These are phyloP conservation scores for Trididemnum clinides DNA, from an alignment of 23 tunicate genomes.

Conservation along the genomic window DNA sequence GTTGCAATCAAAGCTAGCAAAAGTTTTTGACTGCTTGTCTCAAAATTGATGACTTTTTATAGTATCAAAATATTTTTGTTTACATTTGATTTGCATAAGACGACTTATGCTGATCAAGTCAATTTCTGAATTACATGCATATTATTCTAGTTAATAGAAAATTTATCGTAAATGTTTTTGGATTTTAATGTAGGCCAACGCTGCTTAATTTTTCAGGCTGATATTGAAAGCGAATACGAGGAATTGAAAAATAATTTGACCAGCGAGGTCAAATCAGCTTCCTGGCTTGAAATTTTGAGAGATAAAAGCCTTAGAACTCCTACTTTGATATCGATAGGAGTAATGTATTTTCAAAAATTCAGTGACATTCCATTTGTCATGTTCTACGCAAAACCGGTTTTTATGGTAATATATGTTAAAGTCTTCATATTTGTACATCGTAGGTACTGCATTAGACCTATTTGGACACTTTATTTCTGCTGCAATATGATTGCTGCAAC, in stretches of 20 bases:
- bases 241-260: constrained; percentile 57
- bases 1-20: too few relatives aligned
- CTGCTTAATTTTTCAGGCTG: constrained; percentile 65
- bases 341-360: constrained; percentile 74
- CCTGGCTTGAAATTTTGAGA: constrained; percentile 53
- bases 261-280: constrained; percentile 25
- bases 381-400: constrained; percentile 75
- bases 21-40: too few relatives aligned
- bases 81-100: too few relatives aligned
- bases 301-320: constrained; percentile 42
- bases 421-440: neutral
- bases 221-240: constrained; percentile 44
- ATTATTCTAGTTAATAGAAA: too few relatives aligned
- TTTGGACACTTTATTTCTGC: neutral
- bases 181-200: too few relatives aligned
- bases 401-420: constrained; percentile 24
- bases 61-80: too few relatives aligned
- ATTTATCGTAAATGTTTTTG: too few relatives aligned
- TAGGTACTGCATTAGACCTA: too few relatives aligned
- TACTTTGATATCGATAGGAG: constrained; percentile 47
- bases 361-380: constrained; percentile 76
- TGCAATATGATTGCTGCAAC: too few relatives aligned
- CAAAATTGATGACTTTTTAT: too few relatives aligned
- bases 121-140: too few relatives aligned
- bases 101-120: too few relatives aligned